A percentile compares a stretch with the other conserved stretches of the same genome.
phyloP scores from a whole-genome alignment of 2,797 vertebrate species.

The Anguilla pacifica region DNA sequence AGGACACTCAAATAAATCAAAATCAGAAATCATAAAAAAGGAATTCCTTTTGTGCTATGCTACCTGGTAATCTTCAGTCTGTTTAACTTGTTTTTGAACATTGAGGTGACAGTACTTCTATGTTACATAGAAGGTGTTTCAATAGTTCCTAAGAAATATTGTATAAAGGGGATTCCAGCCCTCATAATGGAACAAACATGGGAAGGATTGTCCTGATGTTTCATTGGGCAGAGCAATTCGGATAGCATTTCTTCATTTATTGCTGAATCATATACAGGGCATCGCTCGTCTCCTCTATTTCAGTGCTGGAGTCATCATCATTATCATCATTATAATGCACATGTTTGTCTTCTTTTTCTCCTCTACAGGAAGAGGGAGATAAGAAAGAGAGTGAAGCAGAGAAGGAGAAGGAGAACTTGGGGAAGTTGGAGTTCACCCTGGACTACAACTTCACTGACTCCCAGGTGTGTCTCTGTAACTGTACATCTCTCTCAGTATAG shows the following conservation, averaged over 20 bases:
- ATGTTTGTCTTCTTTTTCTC: not conserved
- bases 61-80: not conserved
- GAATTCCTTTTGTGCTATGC: not conserved
- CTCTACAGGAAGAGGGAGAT: constrained; percentile 68
- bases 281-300: not conserved
- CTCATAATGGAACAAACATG: not conserved
- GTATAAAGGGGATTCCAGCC: not conserved
- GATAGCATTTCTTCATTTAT: not conserved
- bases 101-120: not conserved
- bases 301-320: not conserved
- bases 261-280: not conserved
- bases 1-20: too few species aligned
- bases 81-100: not conserved
- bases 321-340: not conserved
- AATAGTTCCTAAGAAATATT: not conserved
- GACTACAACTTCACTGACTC: constrained; percentile 88
- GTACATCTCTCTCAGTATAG: not conserved
- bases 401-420: constrained; percentile 75
- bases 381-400: constrained; percentile 64
- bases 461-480: constrained; percentile 62
- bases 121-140: not conserved
- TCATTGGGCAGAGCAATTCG: not conserved
- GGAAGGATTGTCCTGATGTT: too few species aligned
- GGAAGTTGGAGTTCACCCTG: constrained; percentile 83
- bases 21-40: too few species aligned